Percentiles rank a stretch among this genome's conserved stretches.
Conservation (phyloP, 2,797 vertebrate genomes). For the Diglossa cyanea region DNA sequence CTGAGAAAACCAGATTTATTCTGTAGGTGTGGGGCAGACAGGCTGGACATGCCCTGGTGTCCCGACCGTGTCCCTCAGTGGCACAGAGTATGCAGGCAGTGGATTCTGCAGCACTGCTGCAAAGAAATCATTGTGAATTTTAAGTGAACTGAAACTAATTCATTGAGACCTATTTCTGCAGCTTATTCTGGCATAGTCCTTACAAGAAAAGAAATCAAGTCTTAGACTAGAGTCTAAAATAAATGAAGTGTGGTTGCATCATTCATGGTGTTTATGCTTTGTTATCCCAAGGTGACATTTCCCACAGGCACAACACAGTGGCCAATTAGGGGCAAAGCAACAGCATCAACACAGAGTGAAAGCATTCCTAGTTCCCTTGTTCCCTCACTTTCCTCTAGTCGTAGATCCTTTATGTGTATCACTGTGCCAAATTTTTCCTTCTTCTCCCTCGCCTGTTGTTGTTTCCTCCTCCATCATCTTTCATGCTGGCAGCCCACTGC, state of each 20-base stretch:
- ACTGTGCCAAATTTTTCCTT: rapidly evolving
- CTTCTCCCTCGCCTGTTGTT: not conserved
- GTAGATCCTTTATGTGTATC: not conserved
- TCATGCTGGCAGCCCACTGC: not conserved
- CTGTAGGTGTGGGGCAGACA: not conserved
- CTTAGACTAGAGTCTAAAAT: not conserved
- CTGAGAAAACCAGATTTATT: not conserved
- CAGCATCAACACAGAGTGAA: not conserved
- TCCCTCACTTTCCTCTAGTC: not conserved
- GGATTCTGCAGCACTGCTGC: not conserved
- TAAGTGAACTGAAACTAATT: not conserved
- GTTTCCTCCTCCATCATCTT: not conserved
- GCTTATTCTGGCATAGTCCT: not conserved
- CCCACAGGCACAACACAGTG: rapidly evolving
- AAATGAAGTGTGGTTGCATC: not conserved
- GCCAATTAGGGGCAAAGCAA: not conserved
- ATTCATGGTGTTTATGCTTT: not conserved
- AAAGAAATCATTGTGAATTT: not conserved
- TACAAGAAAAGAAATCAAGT: not conserved
- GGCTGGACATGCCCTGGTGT: not conserved
- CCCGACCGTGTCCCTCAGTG: not conserved
- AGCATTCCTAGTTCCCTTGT: not conserved
- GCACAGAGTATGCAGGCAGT: not conserved
- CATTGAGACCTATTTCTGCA: not conserved
- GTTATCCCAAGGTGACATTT: not conserved